Base-by-base conservation (phyloP, 2,888 invertebrate species). In the Eumerus sabulonum region DNA sequence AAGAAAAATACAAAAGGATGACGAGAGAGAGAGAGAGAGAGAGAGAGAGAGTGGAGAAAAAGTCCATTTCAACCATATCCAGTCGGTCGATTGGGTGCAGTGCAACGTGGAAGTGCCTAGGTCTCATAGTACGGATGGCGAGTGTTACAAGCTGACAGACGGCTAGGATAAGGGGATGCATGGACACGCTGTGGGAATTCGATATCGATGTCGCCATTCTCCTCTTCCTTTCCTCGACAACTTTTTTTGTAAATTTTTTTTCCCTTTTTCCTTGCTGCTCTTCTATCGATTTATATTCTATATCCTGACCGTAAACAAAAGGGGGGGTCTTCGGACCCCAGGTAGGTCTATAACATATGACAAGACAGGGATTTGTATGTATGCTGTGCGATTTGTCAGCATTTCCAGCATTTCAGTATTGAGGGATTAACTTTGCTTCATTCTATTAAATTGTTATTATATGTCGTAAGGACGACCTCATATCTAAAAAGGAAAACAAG, bases 191-290 rank as follows among this genome's bases (percentile, higher is more conserved):
- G 71, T 57, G 50, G 60, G 50, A 71, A 56, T 56, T 56, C 63
- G 71, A 56, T 63, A 56, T 71, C 56, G 71, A 63, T 63, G 63
- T 63, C 63, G 63, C 56, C 63, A 63, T 54, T 14, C 59, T 51
- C 51, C 51, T 17, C 27, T 54, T 40, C 11, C 13, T 14, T 50
- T 12, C 42, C 9, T 42, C 1, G 1, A 13, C 19, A 27, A 1
- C 14, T 19, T 11, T 35, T 38, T 12, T 5, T n/a, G 5, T 42
- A n/a, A n/a, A n/a, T n/a, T 56, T 9, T 17, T 9, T 14, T 27
- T 27, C 35, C n/a, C 17, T 9, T n/a, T 13, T 5, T n/a, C 9
- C 16, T 11, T 13, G 11, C 44, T 36, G n/a, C 35, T 38, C 38
- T 7, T 18, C 19, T 36, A 47, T 38, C 35, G 16, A 27, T 50